Evolutionary conservation across 2,797 vertebrate species (phyloP).

Genomic region (Parambassis ranga): DNA sequence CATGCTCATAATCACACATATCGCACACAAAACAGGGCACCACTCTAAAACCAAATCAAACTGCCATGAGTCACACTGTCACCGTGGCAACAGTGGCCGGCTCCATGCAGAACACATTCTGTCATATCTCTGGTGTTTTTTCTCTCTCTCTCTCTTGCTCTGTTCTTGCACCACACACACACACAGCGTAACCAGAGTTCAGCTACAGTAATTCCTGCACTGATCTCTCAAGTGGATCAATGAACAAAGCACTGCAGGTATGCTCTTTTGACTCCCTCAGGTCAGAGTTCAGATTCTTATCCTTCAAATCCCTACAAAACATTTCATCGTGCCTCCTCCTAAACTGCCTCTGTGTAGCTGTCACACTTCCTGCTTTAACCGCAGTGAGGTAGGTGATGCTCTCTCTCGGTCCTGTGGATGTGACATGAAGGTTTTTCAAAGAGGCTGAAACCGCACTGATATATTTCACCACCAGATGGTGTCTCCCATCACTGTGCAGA

Average conservation of each 20-base stretch:
- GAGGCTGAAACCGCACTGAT: slow-evolving; percentile 30
- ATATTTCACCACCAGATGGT: slow-evolving; percentile 74
- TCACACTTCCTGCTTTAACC: slow-evolving; percentile 1
- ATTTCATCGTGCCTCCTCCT: not conserved
- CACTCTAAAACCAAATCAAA: slow-evolving; percentile 79
- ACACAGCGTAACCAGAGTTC: slow-evolving; percentile 47
- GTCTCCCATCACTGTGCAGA: slow-evolving; percentile 58
- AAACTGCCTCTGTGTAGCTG: slow-evolving; percentile 1
- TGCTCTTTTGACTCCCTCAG: slow-evolving; percentile 31
- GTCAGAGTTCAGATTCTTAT: slow-evolving; percentile 45
- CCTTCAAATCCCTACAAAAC: slow-evolving; percentile 17
- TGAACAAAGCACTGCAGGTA: slow-evolving; percentile 35
- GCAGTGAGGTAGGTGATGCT: slow-evolving; percentile 11
- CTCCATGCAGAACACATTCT: slow-evolving; percentile 78
- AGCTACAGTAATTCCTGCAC: slow-evolving; percentile 64
- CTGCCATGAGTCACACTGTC: slow-evolving; percentile 82
- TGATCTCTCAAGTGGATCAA: slow-evolving; percentile 55
- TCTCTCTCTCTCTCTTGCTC: not conserved
- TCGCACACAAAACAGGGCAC: slow-evolving; percentile 53
- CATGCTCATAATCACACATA: slow-evolving; percentile 4
- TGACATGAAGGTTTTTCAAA: slow-evolving; percentile 24
- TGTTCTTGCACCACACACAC: not conserved
- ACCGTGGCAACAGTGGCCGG: slow-evolving; percentile 82
- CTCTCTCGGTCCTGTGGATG: slow-evolving; percentile 22
- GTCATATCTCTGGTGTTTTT: slow-evolving; percentile 62